Conservation (phyloP, 2,797 vertebrate species). For the Mus minutoides region DNA sequence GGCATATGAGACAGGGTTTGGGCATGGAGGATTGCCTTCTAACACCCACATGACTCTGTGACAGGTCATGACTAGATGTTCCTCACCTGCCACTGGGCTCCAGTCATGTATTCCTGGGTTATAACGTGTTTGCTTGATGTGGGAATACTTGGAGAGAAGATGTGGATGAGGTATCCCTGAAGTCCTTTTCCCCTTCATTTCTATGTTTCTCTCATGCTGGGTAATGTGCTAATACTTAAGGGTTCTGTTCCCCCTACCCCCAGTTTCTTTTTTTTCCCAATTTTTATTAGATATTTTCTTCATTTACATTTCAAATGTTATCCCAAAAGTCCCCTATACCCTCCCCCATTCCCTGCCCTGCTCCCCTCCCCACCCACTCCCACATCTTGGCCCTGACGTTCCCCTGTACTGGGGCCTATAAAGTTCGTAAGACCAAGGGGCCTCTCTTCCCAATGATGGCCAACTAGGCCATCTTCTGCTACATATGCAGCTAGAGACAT, state of each 20-base stretch:
- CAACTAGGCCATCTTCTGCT: too few relatives aligned
- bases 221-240: not conserved
- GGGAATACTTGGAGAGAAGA: not conserved
- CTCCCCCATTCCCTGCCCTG: too few relatives aligned
- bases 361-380: too few relatives aligned
- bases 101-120: not conserved
- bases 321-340: too few relatives aligned
- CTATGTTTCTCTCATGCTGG: not conserved
- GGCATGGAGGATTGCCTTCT: not conserved
- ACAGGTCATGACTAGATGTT: not conserved
- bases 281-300: too few relatives aligned
- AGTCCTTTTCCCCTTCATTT: not conserved
- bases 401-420: too few relatives aligned
- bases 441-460: too few relatives aligned
- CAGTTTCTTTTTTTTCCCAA: not conserved
- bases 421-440: too few relatives aligned
- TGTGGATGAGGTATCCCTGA: not conserved
- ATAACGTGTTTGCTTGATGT: not conserved
- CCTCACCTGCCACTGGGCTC: not conserved
- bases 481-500: too few relatives aligned
- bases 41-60: not conserved
- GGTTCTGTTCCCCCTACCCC: not conserved
- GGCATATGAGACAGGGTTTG: conserved; percentile 30
- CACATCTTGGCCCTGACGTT: too few relatives aligned
- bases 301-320: too few relatives aligned